A percentile compares a stretch with the other conserved stretches of the same genome.
phyloP scores from a whole-genome alignment of 53 echinoderm and acorn worm genomes.

The Stichopus horrens region DNA sequence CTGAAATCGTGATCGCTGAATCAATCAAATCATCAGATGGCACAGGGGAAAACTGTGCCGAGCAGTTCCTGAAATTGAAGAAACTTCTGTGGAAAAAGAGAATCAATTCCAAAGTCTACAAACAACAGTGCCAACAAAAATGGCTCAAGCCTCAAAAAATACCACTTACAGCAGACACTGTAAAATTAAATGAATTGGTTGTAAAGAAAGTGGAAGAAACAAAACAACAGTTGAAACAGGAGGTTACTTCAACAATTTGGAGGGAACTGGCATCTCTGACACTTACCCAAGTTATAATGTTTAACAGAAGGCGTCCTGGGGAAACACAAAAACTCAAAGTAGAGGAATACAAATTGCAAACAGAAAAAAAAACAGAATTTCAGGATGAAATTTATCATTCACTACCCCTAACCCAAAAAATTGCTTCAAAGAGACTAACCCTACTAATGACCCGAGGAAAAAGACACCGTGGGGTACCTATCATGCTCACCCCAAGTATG shows the following conservation, averaged over 20 bases:
- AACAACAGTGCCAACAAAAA: conserved; percentile 11
- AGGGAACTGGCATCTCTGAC: conserved; percentile 26
- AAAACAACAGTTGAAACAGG: not conserved
- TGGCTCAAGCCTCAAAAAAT: conserved; percentile 41
- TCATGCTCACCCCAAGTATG: conserved; percentile 37
- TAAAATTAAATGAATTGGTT: conserved; percentile 23
- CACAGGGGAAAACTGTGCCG: not conserved
- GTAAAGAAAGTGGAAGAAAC: not conserved
- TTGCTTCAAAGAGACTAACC: conserved; percentile 21
- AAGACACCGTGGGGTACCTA: conserved; percentile 32
- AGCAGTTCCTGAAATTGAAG: not conserved
- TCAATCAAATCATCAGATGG: not conserved
- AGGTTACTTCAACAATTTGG: not conserved
- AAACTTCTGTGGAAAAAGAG: not conserved
- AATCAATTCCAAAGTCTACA: not conserved
- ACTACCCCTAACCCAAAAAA: conserved; percentile 25
- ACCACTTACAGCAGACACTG: conserved; percentile 44
- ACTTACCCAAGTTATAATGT: conserved; percentile 44
- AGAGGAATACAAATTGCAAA: conserved; percentile 33
- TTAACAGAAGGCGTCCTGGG: conserved; percentile 35
- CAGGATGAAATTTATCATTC: conserved; percentile 38
- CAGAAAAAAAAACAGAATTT: conserved; percentile 7
- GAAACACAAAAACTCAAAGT: conserved; percentile 32
- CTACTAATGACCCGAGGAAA: conserved; percentile 37
- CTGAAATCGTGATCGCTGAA: conserved; percentile 3